Evolutionary conservation across 2,113 vertebrate species (phyloP), one percentile per base, ranked within the genome.

Genomic region (Piprites chloris): DNA sequence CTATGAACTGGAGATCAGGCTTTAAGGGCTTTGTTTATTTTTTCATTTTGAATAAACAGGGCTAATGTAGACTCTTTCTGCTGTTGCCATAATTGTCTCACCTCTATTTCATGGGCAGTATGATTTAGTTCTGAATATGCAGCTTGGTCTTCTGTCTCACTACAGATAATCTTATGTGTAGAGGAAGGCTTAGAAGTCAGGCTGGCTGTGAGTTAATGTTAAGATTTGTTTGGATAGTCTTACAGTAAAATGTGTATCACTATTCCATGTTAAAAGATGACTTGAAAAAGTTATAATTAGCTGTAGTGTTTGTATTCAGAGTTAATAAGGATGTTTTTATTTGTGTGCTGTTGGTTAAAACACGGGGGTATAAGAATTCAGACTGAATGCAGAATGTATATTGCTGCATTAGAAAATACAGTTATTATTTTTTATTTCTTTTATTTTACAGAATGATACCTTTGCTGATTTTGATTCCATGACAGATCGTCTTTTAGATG

Each of bases 401-500:
- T 94, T 92, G 85, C 47, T 94, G 96, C 52, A 97, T 77, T 89
- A 46, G 86, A 94, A 91, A 91, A 82, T 61, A 91, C 65, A 76
- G 84, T 94, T 93, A 32, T 93, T 94, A 78, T 95, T 95, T 95
- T 91, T 91, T 94, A 80, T 96, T 93, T 76, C 94, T 96, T 97
- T 96, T 82, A 87, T 97, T 96, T 94, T 97, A 86, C 98, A 99
- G 99, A 99, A 99, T 98, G 99, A 99, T 97, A 99, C 99, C 58
- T 99, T 99, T 98, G 99, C 99, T 96, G 99, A 99, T 98, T 99
- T 99, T 98, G 99, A 99, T 97, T 99, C 99, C 81, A 99, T 99
- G 99, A 99, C 99, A 24, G 99, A 99, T 97, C 98, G 99, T 50
- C 98, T 99, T 94, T 97, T 99, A 97, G 99, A 99, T 98, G 99